Conservation (phyloP, 2,797 vertebrate genomes). For the Tapera naevia region DNA sequence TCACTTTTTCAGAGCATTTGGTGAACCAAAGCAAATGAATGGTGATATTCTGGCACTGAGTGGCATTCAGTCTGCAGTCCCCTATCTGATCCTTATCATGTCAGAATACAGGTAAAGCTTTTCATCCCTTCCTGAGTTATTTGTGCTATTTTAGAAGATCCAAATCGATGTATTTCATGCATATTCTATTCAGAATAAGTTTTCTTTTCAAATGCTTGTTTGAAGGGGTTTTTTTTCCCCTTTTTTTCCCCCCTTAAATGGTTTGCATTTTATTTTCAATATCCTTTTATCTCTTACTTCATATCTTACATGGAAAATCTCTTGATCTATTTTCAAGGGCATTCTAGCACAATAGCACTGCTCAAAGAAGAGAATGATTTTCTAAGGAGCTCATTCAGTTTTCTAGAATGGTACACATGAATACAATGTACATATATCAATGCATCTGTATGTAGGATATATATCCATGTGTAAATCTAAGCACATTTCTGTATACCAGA, state of each 20-base stretch:
- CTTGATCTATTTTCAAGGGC: conserved; percentile 13
- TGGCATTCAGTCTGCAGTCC: background rate
- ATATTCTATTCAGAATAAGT: conserved; percentile 1
- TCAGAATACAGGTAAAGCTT: conserved; percentile 35
- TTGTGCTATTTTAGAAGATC: conserved; percentile 11
- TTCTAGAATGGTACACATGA: background rate
- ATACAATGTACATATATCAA: background rate
- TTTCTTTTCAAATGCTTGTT: background rate
- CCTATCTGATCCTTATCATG: background rate
- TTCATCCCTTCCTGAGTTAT: conserved; percentile 29
- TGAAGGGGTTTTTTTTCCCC: background rate
- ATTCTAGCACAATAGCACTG: background rate
- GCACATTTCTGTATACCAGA: background rate
- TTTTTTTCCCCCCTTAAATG: background rate
- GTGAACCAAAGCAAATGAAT: background rate
- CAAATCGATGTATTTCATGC: background rate
- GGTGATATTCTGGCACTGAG: background rate
- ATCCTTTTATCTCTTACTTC: conserved; percentile 7
- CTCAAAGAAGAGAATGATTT: background rate
- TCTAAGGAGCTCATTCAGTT: background rate
- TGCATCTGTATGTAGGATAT: background rate
- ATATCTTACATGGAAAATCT: background rate
- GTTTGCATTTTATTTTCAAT: background rate
- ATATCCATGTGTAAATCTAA: background rate
- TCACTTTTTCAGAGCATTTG: background rate